These are phyloP conservation scores for Aegotheles bennettii DNA, from an alignment of 2,113 vertebrate species.

Conservation along the genomic window DNA sequence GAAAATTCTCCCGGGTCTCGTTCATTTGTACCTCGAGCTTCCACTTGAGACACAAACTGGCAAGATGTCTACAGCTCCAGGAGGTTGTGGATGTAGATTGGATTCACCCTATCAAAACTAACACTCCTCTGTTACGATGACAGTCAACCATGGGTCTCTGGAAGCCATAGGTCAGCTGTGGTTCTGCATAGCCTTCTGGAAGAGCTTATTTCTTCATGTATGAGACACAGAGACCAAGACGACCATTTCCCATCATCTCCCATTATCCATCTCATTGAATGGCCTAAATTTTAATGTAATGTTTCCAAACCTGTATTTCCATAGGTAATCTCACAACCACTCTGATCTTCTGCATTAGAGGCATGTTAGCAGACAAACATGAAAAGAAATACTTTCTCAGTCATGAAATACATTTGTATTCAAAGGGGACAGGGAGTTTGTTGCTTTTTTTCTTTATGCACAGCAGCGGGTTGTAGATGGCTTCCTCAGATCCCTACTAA, in stretches of 20 bases:
- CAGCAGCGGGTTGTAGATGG: background rate
- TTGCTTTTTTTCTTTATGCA: background rate
- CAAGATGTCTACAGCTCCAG: background rate
- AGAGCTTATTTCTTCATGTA: background rate
- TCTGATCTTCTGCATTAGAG: background rate
- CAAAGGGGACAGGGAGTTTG: rapidly evolving
- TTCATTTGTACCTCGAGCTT: background rate
- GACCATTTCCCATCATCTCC: background rate
- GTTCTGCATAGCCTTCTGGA: background rate
- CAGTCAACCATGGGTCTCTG: background rate
- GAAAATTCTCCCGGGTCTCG: background rate
- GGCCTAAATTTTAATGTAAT: background rate
- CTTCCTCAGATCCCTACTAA: background rate
- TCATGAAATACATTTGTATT: background rate
- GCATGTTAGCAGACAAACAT: rapidly evolving
- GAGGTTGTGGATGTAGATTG: background rate
- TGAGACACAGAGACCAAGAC: background rate
- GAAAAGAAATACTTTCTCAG: background rate
- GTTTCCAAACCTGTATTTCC: background rate
- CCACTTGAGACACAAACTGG: background rate
- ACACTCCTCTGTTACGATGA: background rate
- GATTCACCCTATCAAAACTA: background rate
- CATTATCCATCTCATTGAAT: background rate
- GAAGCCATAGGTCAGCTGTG: background rate
- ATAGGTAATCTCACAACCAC: background rate